Evolutionary conservation across 2,888 invertebrate species (phyloP).

Genomic region (Cryptophagus acutangulus): DNA sequence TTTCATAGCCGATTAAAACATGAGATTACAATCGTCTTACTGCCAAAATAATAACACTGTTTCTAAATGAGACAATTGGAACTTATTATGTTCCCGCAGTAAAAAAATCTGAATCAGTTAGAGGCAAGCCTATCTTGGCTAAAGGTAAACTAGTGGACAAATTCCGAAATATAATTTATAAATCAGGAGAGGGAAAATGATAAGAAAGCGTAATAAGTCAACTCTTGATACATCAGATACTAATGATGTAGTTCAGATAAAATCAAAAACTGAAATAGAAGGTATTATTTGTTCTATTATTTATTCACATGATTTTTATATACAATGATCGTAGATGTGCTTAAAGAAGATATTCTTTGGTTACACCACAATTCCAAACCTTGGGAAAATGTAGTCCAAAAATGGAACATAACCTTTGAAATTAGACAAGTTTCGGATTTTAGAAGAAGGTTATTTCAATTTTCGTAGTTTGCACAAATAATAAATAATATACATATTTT

Average conservation of each 20-base stretch:
- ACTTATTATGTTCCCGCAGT: not conserved
- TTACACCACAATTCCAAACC: not conserved
- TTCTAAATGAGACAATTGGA: not conserved
- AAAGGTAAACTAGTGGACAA: not conserved
- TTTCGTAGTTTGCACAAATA: too few relatives aligned
- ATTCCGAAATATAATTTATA: not conserved
- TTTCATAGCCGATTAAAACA: not conserved
- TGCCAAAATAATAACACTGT: not conserved
- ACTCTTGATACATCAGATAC: not conserved
- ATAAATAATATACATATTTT: too few relatives aligned
- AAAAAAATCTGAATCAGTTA: too few relatives aligned
- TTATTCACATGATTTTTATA: not conserved
- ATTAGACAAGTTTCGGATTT: not conserved
- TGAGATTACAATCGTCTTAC: not conserved
- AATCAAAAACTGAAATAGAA: not conserved
- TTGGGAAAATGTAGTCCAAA: not conserved
- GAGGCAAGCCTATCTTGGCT: not conserved
- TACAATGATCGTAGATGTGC: not conserved
- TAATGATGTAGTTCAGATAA: too few relatives aligned
- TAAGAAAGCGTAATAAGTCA: not conserved
- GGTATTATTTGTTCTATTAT: not conserved
- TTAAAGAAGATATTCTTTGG: not conserved
- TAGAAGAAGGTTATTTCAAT: too few relatives aligned
- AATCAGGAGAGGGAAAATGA: not conserved
- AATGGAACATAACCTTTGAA: constrained; percentile 1